Evolutionary conservation across 1,140 invertebrate genomes (phyloP), one percentile per base, ranked within the genome.

Genomic region (Matsumurasca onukii): DNA sequence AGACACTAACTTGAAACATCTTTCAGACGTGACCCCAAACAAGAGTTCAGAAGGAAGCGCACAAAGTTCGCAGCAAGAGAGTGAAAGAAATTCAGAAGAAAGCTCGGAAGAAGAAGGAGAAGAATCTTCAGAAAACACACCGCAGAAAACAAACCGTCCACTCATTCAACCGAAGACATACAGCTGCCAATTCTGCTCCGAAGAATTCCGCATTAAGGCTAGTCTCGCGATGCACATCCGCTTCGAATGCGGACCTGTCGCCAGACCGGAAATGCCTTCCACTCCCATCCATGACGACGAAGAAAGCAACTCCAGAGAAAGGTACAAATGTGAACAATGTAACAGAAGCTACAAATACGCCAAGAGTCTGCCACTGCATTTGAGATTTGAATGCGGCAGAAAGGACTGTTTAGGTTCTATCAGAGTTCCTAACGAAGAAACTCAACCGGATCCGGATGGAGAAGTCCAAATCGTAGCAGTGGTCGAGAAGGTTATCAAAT

Each of bases 361-460:
- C 17, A 51, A 51, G n/a, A 51, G 49, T 51, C 24, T 51, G 49
- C 49, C 49, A 20, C 49, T 51, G n/a, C 49, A 51, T 22, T 12
- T 51, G 3, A 51, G 49, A 22, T 51, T 59, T n/a, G 55, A 59
- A 29, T 59, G 55, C 24, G 55, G 25, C n/a, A 22, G 30, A 29
- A 59, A 24, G 24, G 55, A 59, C 55, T 59, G 55, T 59, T 27
- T 27, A 9, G 30, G 55, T 59, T 59, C 55, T 3, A 27, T 59
- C 5, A 59, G 55, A 27, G 24, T 59, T n/a, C 55, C 55, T 3
- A 29, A 59, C 25, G 24, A 29, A 12, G 55, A 59, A 17, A 39
- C 17, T 17, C 34, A 5, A 39, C 34, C 5, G 5, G 34, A 39
- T 39, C 34, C 34, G 34, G 34, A 39, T 17, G 5, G 34, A 39